Base-by-base conservation (phyloP, 2,888 invertebrate genomes). In the Eilema sororculum region DNA sequence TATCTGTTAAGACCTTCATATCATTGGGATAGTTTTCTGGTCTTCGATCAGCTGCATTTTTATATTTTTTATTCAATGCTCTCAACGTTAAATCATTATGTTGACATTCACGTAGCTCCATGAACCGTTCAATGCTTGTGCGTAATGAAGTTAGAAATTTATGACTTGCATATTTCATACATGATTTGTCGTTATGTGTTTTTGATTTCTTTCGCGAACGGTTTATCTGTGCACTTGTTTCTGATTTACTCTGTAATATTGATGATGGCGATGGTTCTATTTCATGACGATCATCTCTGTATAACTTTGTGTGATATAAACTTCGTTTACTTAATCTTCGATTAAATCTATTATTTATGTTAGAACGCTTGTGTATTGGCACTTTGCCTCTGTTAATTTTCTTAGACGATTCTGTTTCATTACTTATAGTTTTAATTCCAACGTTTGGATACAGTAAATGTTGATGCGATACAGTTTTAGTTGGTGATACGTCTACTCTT, bases 21-120 rank as follows among this genome's bases (percentile, higher is more conserved):
- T 59, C 30, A 63, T 30, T 57, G 8, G 25, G 33, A 33, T 37
- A 24, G 9, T 37, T 22, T 5, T 24, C 16, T 46, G 16, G 9
- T 58, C 16, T 5, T 28, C 10, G 52, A 41, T 37, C 37, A 52
- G 10, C 2, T 56, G 22, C 22, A 1, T 4, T 16, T 16, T 12
- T 12, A 56, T 22, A 9, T n/a, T 56, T 9, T 22, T 59, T 28
- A 59, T 63, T 25, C 41, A n/a, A 4, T n/a, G 78, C 74, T 73
- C 80, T 73, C 16, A 78, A 59, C 0, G 80, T 82, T 33, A 33
- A 33, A 9, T 78, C 71, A 63, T 80, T 82, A 24, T 71, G 22
- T 71, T 73, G 25, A 68, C 83, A 82, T 62, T 81, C 79, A 10
- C 68, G 64, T 24, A 74, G 69, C 0, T 65, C n/a, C 59, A 69